These are phyloP conservation scores for Pollenia angustigena DNA, from an alignment of 2,888 invertebrate genomes.

Conservation along the genomic window DNA sequence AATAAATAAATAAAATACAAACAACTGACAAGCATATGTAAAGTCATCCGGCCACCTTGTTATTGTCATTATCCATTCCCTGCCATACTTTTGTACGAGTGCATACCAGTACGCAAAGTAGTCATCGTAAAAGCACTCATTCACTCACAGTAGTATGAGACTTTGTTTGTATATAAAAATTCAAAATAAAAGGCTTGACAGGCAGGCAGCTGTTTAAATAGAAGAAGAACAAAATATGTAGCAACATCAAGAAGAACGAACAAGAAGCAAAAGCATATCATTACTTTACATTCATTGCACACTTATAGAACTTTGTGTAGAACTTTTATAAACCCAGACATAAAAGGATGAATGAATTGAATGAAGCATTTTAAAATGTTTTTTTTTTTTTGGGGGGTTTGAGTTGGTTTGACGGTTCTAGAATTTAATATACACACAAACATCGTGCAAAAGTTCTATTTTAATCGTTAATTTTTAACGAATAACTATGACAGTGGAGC, in stretches of 20 bases:
- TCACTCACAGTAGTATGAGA: conserved; percentile 3
- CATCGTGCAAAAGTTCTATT: too few species aligned
- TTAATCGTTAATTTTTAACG: too few species aligned
- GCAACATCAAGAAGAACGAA: conserved; percentile 35
- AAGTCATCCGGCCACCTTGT: conserved; percentile 41
- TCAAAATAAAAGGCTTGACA: conserved; percentile 50
- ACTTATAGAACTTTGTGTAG: not conserved
- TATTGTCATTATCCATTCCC: conserved; percentile 28
- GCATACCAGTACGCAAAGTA: not conserved
- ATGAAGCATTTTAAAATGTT: not conserved
- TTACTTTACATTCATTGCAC: conserved; percentile 25
- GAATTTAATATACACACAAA: too few species aligned
- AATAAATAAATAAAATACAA: conserved; percentile 15
- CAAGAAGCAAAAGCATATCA: conserved; percentile 26
- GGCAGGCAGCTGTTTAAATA: conserved; percentile 61
- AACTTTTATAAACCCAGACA: not conserved
- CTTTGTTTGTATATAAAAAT: conserved; percentile 14
- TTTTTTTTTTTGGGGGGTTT: not conserved
- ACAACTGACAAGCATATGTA: conserved; percentile 35
- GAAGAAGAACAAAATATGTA: conserved; percentile 34
- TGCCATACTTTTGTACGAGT: not conserved
- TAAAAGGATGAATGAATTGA: conserved; percentile 28
- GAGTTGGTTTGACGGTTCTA: not conserved
- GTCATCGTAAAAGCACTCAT: not conserved
- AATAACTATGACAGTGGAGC: too few species aligned